Conservation (phyloP, 2,888 invertebrate genomes). For the Cyaniris semiargus region DNA sequence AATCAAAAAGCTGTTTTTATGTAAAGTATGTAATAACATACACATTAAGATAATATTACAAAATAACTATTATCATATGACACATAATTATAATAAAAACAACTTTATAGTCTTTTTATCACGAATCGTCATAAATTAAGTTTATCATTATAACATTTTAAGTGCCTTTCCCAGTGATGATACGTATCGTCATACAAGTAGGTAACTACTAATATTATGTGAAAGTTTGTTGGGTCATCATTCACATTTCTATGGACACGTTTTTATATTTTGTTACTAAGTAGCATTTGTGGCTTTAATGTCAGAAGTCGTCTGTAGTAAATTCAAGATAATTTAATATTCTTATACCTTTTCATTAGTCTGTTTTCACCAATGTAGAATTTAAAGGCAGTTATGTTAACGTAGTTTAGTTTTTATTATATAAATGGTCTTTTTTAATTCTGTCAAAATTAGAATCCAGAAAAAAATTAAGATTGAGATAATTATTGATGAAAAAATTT, state of each 20-base stretch:
- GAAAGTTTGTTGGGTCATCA: constrained; percentile 18
- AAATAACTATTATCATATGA: constrained; percentile 15
- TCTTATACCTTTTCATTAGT: no score
- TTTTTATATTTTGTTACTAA: background rate
- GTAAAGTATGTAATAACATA: constrained; percentile 17
- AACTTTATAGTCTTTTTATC: background rate
- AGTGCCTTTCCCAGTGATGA: constrained; percentile 17
- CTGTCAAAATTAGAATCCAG: background rate
- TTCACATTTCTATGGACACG: background rate
- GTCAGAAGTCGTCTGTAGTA: background rate
- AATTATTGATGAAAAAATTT: no score
- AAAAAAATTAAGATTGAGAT: background rate
- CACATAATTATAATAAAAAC: constrained; percentile 17
- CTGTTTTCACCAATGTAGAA: no score
- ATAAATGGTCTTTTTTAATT: no score
- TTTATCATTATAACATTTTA: constrained; percentile 19
- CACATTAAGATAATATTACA: constrained; percentile 13
- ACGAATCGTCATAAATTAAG: background rate
- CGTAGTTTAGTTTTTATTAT: no score
- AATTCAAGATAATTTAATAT: no score
- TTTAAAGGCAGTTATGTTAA: no score
- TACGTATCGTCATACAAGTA: constrained; percentile 6
- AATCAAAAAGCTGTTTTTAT: background rate
- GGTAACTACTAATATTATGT: constrained; percentile 3
- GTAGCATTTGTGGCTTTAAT: background rate